Evolutionary conservation across 2,113 vertebrate species (phyloP).

Genomic region (Callopanchax toddi): DNA sequence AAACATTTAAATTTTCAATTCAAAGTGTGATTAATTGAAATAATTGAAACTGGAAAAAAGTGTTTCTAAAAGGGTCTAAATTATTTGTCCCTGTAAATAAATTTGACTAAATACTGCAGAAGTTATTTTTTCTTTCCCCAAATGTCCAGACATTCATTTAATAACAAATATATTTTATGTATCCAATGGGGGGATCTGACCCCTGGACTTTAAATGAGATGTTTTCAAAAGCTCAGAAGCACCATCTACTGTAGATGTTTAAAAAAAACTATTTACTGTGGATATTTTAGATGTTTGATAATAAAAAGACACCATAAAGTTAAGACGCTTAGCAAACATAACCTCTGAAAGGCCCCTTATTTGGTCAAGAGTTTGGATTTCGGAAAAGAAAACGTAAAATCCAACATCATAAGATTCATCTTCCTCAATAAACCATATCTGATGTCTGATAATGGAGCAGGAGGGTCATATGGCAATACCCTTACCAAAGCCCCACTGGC

Average conservation of each 20-base stretch:
- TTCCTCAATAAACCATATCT: not conserved
- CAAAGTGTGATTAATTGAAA: no score
- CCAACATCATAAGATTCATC: conserved; percentile 6
- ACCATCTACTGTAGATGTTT: no score
- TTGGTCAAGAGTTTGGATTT: conserved; percentile 4
- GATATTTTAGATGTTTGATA: no score
- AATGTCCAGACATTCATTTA: no score
- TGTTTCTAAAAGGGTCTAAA: not conserved
- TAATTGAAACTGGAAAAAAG: no score
- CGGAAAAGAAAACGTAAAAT: not conserved
- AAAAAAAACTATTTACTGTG: no score
- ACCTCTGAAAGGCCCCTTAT: conserved; percentile 7
- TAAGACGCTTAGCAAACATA: conserved; percentile 1
- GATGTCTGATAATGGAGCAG: not conserved
- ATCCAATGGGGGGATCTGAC: no score
- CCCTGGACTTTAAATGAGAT: not conserved
- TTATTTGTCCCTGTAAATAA: not conserved
- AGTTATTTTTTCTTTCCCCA: no score
- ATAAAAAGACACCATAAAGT: conserved; percentile 1
- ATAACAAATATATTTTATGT: not conserved
- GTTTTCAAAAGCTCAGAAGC: no score
- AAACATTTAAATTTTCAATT: no score
- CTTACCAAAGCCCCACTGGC: conserved; percentile 7
- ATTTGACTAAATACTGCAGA: no score
- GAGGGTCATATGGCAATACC: not conserved